These are phyloP conservation scores for Acleris emargana DNA, from an alignment of 2,888 invertebrate genomes.

Conservation along the genomic window DNA sequence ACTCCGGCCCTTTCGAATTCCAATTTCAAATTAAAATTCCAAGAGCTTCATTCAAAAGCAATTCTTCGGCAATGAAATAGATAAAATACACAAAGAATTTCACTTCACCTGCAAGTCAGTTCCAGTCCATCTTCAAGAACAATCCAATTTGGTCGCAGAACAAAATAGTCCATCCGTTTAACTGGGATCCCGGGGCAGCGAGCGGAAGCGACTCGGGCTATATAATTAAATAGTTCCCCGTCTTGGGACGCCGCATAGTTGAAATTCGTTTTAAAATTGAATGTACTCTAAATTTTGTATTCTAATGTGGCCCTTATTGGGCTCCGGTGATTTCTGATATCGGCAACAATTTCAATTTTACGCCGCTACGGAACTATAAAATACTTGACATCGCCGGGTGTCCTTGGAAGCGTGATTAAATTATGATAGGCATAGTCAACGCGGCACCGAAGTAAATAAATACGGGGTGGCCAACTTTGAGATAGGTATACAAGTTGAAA, in stretches of 20 bases:
- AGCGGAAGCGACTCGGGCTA: constrained; percentile 24
- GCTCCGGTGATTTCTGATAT: background rate
- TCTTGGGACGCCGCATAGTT: constrained; percentile 20
- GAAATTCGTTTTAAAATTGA: constrained; percentile 27
- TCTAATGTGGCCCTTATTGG: background rate
- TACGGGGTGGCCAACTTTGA: too few relatives aligned
- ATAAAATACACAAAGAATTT: constrained; percentile 32
- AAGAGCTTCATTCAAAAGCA: constrained; percentile 25
- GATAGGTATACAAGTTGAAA: too few relatives aligned
- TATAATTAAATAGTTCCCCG: constrained; percentile 32
- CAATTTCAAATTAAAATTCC: constrained; percentile 19
- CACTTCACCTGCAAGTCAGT: constrained; percentile 18
- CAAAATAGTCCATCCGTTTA: constrained; percentile 27
- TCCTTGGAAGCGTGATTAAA: too few relatives aligned
- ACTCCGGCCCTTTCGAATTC: background rate
- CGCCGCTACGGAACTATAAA: too few relatives aligned
- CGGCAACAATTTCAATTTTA: too few relatives aligned
- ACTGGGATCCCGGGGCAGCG: constrained; percentile 15
- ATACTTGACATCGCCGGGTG: too few relatives aligned
- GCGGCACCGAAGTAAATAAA: too few relatives aligned
- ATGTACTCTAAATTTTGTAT: constrained; percentile 12
- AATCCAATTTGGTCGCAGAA: constrained; percentile 30
- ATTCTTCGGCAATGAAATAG: constrained; percentile 23
- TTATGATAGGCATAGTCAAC: too few relatives aligned
- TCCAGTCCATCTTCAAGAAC: constrained; percentile 23